These are phyloP conservation scores for Trachymyrmex cornetzi DNA, from an alignment of 1,140 invertebrate genomes.

Conservation along the genomic window DNA sequence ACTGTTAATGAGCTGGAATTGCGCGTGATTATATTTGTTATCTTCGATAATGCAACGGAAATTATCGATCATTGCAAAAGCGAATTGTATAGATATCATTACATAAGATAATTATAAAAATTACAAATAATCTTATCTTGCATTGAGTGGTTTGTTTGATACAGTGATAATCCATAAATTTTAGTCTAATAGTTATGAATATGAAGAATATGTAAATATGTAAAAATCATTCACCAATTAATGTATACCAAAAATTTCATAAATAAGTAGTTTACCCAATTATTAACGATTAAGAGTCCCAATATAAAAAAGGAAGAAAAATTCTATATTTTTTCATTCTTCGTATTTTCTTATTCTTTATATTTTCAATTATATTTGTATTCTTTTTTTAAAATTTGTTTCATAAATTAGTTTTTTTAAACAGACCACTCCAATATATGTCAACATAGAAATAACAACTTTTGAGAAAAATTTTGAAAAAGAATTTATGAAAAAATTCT, in stretches of 20 bases:
- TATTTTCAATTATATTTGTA: neutral
- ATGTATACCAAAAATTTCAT: neutral
- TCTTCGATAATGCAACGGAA: conserved; percentile 28
- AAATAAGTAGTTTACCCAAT: neutral
- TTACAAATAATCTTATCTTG: conserved; percentile 35
- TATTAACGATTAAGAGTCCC: neutral
- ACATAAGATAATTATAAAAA: conserved; percentile 26
- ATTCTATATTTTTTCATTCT: neutral
- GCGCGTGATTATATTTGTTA: conserved; percentile 34
- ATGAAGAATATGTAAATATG: neutral
- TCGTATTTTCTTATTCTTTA: neutral
- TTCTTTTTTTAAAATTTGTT: neutral
- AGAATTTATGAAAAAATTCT: neutral
- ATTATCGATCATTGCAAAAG: conserved; percentile 1
- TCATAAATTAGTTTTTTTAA: neutral
- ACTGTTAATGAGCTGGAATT: neutral
- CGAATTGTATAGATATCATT: neutral
- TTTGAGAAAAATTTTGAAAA: neutral
- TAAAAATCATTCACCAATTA: neutral
- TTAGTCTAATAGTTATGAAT: no score
- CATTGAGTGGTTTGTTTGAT: neutral
- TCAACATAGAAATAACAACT: neutral
- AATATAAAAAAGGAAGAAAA: neutral
- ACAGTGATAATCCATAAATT: neutral
- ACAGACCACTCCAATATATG: neutral